Base-by-base conservation (phyloP, 2,113 vertebrate species). In the Notiomystis cincta region DNA sequence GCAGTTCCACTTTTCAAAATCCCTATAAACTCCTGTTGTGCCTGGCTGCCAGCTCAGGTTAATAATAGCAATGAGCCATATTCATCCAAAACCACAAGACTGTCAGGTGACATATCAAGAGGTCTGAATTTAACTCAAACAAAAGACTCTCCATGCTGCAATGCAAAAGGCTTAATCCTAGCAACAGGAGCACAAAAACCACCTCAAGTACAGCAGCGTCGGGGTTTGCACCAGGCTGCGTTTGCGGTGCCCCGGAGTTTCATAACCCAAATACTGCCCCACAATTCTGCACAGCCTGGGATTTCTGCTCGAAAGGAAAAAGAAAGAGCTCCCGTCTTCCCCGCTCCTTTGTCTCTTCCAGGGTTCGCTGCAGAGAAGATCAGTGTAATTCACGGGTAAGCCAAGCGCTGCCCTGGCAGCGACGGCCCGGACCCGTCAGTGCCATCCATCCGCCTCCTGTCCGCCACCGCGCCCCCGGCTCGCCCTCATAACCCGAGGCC, bases 21-120 rank as follows among this genome's bases (percentile, higher is more conserved):
- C 97, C 96, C 94, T 97, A 56, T 94, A 94, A 97, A 94, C 95
- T 97, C 95, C 97, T 96, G 96, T 95, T 94, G 98, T 93, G 95
- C 90, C 97, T 96, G 96, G 97, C 96, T 98, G 97, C 98, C 96
- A 98, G 64, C 94, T 79, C 94, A 97, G 95, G 98, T 98, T 99
- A 99, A 99, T 98, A 99, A 99, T 99, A 99, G 98, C 98, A 93
- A 96, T 98, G 98, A 98, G 98, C 98, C 98, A 98, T 98, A 98
- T 98, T 98, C 98, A 98, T 98, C 98, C 98, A 98, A 98, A 98
- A 98, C 98, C 98, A 99, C 98, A 98, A 99, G 99, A 98, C 98
- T 98, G 98, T 99, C 99, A 99, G 98, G 98, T 99, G 99, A 99
- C 98, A 98, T 90, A 98, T 94, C 82, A 95, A 97, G 96, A 98